These are phyloP conservation scores for Brachyptera risi DNA, from an alignment of 2,888 invertebrate species.

Conservation along the genomic window DNA sequence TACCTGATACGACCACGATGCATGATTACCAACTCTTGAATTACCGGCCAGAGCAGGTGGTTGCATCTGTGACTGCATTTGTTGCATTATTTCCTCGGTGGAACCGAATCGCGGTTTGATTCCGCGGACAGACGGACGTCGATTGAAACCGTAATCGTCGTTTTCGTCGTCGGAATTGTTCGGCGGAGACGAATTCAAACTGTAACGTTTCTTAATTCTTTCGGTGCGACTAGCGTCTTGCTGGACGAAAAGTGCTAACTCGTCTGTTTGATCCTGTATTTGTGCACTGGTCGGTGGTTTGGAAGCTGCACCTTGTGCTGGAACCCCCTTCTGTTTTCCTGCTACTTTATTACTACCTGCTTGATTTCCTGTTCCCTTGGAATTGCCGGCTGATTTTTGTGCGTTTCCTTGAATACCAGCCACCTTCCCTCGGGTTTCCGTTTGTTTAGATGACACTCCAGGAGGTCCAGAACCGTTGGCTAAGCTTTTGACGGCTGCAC, in stretches of 20 bases:
- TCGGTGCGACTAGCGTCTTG: slow-evolving; percentile 81
- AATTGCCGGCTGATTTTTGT: neutral
- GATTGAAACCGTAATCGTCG: slow-evolving; percentile 85
- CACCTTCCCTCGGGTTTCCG: neutral
- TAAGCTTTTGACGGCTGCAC: neutral
- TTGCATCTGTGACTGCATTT: slow-evolving; percentile 67
- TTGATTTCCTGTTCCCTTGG: neutral
- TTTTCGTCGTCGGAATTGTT: slow-evolving; percentile 69
- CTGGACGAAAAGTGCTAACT: slow-evolving; percentile 77
- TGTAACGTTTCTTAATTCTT: slow-evolving; percentile 68
- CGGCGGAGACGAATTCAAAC: slow-evolving; percentile 41
- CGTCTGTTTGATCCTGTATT: slow-evolving; percentile 54
- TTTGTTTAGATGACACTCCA: neutral
- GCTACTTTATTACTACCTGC: too few species aligned
- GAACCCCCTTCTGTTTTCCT: neutral
- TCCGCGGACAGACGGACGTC: slow-evolving; percentile 83
- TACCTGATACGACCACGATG: slow-evolving; percentile 66
- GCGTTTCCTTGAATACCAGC: slow-evolving; percentile 13
- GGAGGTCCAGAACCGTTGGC: neutral
- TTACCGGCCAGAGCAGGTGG: slow-evolving; percentile 40
- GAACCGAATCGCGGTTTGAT: slow-evolving; percentile 84
- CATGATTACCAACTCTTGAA: slow-evolving; percentile 40
- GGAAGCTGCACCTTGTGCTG: slow-evolving; percentile 30
- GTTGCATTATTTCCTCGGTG: slow-evolving; percentile 73
- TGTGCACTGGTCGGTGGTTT: slow-evolving; percentile 42